These are phyloP conservation scores for Brachionus sp. DNA, from an alignment of 1,140 invertebrate species.

Conservation along the genomic window DNA sequence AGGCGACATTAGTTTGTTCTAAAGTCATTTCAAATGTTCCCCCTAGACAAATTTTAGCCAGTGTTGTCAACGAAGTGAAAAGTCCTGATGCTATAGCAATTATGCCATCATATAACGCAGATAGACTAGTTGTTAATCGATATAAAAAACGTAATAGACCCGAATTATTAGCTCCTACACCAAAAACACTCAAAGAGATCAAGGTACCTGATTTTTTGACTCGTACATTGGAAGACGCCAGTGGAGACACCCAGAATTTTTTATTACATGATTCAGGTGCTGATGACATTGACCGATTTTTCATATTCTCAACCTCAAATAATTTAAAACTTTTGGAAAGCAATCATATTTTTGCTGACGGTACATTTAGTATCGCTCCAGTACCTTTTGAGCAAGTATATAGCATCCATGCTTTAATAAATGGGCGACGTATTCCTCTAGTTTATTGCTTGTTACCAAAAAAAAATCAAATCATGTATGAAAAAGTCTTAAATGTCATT, in stretches of 20 bases:
- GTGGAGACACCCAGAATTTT: not conserved
- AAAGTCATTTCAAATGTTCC: not conserved
- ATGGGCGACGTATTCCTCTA: not conserved
- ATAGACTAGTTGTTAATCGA: not conserved
- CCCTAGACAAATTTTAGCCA: not conserved
- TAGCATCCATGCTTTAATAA: not conserved
- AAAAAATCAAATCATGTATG: slow-evolving; percentile 29
- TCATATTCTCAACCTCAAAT: not conserved
- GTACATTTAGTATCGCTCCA: not conserved
- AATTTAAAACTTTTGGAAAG: not conserved
- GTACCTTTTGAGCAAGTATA: not conserved
- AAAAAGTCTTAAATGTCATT: too few relatives aligned
- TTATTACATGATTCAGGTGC: slow-evolving; percentile 18
- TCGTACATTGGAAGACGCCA: not conserved
- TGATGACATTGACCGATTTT: not conserved
- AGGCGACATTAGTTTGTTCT: not conserved
- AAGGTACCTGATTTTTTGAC: not conserved
- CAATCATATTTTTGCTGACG: not conserved
- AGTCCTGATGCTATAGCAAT: not conserved
- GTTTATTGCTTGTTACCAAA: slow-evolving; percentile 16
- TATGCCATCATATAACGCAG: not conserved
- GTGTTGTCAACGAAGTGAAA: not conserved
- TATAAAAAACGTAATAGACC: not conserved
- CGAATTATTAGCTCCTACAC: not conserved
- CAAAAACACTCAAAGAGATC: not conserved